Evolutionary conservation across 2,113 vertebrate genomes (phyloP).

Genomic region (Nematolebias whitei): DNA sequence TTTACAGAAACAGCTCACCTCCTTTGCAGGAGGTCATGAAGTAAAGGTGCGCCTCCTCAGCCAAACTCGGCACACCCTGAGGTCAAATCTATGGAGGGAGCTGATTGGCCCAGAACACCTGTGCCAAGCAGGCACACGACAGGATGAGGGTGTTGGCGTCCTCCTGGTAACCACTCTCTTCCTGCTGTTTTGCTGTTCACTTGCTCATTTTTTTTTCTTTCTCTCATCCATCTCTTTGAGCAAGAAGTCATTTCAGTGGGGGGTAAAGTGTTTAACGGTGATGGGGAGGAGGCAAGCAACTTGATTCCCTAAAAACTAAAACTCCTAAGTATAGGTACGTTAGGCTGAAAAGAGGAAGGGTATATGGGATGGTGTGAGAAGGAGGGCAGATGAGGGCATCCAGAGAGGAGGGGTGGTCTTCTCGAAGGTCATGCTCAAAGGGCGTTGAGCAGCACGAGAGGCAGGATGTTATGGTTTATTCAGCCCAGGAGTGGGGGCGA

Average conservation of each 20-base stretch:
- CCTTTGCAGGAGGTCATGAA: slow-evolving; percentile 51
- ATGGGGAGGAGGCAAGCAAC: slow-evolving; percentile 34
- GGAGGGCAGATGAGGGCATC: slow-evolving; percentile 38
- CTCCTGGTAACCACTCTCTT: slow-evolving; percentile 85
- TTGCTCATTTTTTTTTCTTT: slow-evolving; percentile 1
- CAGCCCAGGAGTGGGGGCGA: slow-evolving; percentile 82
- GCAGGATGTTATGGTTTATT: slow-evolving; percentile 91
- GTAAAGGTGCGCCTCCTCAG: slow-evolving; percentile 52
- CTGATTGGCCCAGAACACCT: slow-evolving; percentile 87
- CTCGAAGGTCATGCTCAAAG: slow-evolving; percentile 72
- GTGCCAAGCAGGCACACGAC: slow-evolving; percentile 91
- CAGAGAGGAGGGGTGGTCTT: slow-evolving; percentile 33
- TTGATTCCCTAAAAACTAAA: slow-evolving; percentile 20
- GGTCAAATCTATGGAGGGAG: slow-evolving; percentile 78
- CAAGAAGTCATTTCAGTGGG: slow-evolving; percentile 89
- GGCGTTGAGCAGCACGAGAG: slow-evolving; percentile 78
- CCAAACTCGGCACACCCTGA: slow-evolving; percentile 73
- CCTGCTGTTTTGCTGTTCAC: slow-evolving; percentile 82
- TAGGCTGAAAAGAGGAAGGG: slow-evolving; percentile 27
- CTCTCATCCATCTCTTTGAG: slow-evolving; percentile 70
- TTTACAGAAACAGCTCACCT: slow-evolving; percentile 72
- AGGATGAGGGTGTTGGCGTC: slow-evolving; percentile 90
- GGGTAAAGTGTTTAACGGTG: slow-evolving; percentile 67
- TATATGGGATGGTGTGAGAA: slow-evolving; percentile 43
- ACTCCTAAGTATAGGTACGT: slow-evolving; percentile 41